These are phyloP conservation scores for Micoletzkya japonica DNA, from an alignment of 2,888 invertebrate genomes.

Conservation along the genomic window DNA sequence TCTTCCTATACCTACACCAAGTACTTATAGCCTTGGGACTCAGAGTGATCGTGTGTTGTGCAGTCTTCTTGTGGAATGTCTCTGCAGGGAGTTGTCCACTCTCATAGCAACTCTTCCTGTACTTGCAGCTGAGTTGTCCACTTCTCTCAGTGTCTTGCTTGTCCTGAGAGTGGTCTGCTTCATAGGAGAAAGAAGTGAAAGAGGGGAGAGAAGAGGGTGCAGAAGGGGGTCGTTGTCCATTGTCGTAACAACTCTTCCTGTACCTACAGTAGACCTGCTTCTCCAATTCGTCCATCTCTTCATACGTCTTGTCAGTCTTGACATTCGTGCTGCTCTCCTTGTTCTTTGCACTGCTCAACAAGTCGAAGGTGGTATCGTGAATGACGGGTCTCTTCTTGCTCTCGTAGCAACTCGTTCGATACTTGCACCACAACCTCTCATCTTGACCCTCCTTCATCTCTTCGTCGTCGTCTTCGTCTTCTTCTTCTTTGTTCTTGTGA, in stretches of 20 bases:
- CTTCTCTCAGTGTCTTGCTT: not conserved
- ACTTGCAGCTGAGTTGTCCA: constrained; percentile 39
- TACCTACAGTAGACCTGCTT: constrained; percentile 55
- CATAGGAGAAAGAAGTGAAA: not conserved
- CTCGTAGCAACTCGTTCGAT: constrained; percentile 40
- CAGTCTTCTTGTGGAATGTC: constrained; percentile 38
- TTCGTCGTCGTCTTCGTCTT: not conserved
- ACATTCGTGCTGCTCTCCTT: too few species aligned
- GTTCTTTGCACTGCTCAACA: too few species aligned
- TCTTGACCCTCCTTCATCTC: constrained; percentile 15
- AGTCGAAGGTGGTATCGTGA: too few species aligned
- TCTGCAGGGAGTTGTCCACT: constrained; percentile 39
- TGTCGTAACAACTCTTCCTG: constrained; percentile 59
- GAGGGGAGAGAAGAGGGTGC: not conserved
- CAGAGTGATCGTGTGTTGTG: too few species aligned
- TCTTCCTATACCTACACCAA: too few species aligned
- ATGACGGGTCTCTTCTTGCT: constrained; percentile 3
- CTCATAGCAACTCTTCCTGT: constrained; percentile 50
- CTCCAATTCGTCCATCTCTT: too few species aligned
- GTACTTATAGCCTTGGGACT: too few species aligned
- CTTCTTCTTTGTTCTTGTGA: not conserved
- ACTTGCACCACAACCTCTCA: constrained; percentile 38
- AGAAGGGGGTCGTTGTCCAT: too few species aligned
- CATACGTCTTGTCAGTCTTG: too few species aligned
- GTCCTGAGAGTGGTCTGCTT: too few species aligned